Base-by-base conservation (phyloP, 2,888 invertebrate genomes). In the Neocrepidodera transversa region DNA sequence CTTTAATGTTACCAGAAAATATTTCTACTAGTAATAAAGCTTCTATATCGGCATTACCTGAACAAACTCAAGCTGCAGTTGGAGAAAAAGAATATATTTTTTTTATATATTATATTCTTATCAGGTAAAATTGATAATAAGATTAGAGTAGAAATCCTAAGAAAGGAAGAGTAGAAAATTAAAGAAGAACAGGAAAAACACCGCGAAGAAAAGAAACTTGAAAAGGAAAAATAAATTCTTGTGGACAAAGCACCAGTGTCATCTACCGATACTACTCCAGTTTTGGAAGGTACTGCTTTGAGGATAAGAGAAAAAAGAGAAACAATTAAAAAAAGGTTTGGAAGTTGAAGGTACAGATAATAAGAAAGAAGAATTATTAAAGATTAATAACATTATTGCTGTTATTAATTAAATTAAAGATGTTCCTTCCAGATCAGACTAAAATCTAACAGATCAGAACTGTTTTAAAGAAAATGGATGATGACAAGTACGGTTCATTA, bases 401-500 rank as follows among this genome's bases (percentile, higher is more conserved):
- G 91, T 92, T 64, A 90, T 97, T 71, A 89, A 90, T 75, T 86
- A 90, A 74, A 82, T 92, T 57, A 88, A 90, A 79, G 92, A 89
- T 74, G 89, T n/a, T n/a, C n/a, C n/a, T 93, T 10, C 90, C 93
- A 0, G 91, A 96, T 77, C 90, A 93, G 64, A 87, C 91, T 0
- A 88, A 92, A 66, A 78, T 94, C 59, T 87, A 89, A 73, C 86
- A 92, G 63, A 93, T 97, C 58, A 86, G 88, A 60, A 90, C 91
- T 67, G 92, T 97, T 8, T 81, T 99, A 40, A 89, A 90, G 6
- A 90, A 92, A 78, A 86, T 97, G 71, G 96, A 97, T 78, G 91
- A 91, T 57, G 97, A 99, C 80, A 87, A 90, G 60, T 98, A 99
- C 81, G 98, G 98, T 13, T 86, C 92, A n/a, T n/a, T n/a, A n/a